Evolutionary conservation across 2,888 invertebrate species (phyloP).

Genomic region (Rhamphomyia laevipes): DNA sequence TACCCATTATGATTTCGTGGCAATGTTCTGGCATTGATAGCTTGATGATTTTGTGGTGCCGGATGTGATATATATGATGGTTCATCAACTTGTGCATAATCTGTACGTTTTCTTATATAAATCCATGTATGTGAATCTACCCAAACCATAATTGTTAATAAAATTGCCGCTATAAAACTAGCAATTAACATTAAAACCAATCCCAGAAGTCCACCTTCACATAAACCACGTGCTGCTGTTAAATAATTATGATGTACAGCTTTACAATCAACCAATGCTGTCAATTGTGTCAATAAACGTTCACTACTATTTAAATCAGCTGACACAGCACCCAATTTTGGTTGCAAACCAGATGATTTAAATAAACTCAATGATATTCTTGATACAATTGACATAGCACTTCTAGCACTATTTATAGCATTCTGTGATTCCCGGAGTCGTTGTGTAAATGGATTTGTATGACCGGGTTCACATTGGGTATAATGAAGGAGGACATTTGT

Average conservation of each 20-base stretch:
- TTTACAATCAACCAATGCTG: constrained; percentile 70
- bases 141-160: constrained; percentile 86
- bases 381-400: constrained; percentile 37
- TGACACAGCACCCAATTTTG: constrained; percentile 61
- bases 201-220: constrained; percentile 72
- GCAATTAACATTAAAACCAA: constrained; percentile 77
- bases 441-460: constrained; percentile 71
- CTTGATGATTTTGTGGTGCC: constrained; percentile 40
- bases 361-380: constrained; percentile 37
- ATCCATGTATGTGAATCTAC: constrained; percentile 96
- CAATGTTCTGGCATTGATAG: constrained; percentile 41
- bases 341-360: constrained; percentile 48
- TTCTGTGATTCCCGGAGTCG: constrained; percentile 66
- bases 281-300: constrained; percentile 52
- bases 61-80: constrained; percentile 45
- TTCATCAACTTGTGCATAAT: constrained; percentile 73
- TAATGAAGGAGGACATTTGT: constrained; percentile 61
- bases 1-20: constrained; percentile 40
- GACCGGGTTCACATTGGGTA: constrained; percentile 69
- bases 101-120: constrained; percentile 78
- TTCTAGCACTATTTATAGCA: constrained; percentile 44
- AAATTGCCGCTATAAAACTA: constrained; percentile 73
- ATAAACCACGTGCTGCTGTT: constrained; percentile 65
- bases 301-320: constrained; percentile 70
- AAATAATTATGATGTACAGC: constrained; percentile 73